Evolutionary conservation across 35 echinoderm and acorn worm species (phyloP).

Genomic region (Ptychodera flava): DNA sequence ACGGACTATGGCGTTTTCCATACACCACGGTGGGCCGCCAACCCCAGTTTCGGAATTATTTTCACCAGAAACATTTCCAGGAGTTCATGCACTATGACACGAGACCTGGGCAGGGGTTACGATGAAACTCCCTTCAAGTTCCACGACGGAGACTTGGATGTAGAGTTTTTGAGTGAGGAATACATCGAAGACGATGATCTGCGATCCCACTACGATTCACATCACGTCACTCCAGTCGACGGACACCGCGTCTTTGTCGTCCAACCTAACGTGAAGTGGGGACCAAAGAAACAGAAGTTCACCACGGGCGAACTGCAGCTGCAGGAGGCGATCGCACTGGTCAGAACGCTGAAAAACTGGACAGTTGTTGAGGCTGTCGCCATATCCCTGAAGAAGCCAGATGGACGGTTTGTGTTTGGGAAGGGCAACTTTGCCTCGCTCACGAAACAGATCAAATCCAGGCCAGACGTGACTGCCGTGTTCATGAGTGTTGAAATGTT

Average conservation of each 20-base stretch:
- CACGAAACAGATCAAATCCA: constrained; percentile 24
- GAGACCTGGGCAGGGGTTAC: too few species aligned
- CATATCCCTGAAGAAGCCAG: constrained; percentile 2
- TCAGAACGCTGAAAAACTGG: constrained; percentile 55
- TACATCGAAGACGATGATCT: not conserved
- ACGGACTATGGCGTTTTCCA: too few species aligned
- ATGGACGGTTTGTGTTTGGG: constrained; percentile 61
- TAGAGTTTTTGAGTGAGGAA: too few species aligned
- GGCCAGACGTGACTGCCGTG: constrained; percentile 57
- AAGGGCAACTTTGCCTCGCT: constrained; percentile 61
- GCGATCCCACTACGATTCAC: not conserved
- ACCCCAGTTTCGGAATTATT: too few species aligned
- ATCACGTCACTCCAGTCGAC: not conserved
- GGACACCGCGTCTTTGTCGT: constrained; percentile 72
- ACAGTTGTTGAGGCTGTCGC: constrained; percentile 28
- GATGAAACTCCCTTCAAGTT: too few species aligned
- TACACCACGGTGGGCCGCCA: too few species aligned
- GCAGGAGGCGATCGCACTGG: constrained; percentile 54
- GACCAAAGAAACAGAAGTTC: constrained; percentile 8
- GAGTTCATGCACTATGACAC: too few species aligned
- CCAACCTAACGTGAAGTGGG: constrained; percentile 60
- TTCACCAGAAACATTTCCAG: too few species aligned
- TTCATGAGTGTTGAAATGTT: constrained; percentile 79
- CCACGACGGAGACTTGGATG: too few species aligned
- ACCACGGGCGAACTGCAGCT: constrained; percentile 46